These are phyloP conservation scores for Heliconius eleuchia DNA, from an alignment of 1,140 invertebrate genomes.

Conservation along the genomic window DNA sequence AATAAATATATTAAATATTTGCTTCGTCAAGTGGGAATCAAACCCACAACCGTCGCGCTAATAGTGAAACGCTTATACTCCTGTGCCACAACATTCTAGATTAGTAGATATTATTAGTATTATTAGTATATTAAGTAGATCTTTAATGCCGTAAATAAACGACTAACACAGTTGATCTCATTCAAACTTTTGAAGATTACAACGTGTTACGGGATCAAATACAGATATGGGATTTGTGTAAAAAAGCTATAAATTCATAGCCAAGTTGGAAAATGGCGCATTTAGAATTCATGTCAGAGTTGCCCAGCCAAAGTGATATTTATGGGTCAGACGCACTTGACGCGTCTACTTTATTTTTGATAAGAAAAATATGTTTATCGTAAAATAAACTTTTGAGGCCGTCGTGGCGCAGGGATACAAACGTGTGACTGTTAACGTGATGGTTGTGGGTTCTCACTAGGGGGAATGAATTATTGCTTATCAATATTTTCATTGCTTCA, in stretches of 20 bases:
- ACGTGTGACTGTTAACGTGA: too few species aligned
- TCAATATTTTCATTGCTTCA: too few species aligned
- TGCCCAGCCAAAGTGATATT: conserved; percentile 58
- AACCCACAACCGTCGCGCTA: too few species aligned
- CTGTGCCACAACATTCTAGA: too few species aligned
- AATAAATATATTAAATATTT: too few species aligned
- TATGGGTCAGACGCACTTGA: conserved; percentile 56
- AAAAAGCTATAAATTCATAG: conserved; percentile 51
- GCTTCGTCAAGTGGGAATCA: too few species aligned
- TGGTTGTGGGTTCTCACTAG: too few species aligned
- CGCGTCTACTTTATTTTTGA: conserved; percentile 32
- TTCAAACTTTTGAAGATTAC: conserved; percentile 50
- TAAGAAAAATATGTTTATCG: not conserved
- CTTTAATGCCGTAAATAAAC: not conserved
- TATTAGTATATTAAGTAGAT: not conserved
- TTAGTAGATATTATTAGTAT: too few species aligned
- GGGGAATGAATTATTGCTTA: too few species aligned
- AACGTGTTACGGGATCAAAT: conserved; percentile 47
- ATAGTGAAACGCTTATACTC: too few species aligned
- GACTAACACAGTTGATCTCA: conserved; percentile 42
- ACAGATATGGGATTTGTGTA: conserved; percentile 41
- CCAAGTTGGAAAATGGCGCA: conserved; percentile 63
- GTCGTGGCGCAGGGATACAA: too few species aligned
- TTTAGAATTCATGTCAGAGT: conserved; percentile 65
- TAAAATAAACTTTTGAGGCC: not conserved